Evolutionary conservation across 1,140 invertebrate species (phyloP).

Genomic region (Meloidogyne floridensis): DNA sequence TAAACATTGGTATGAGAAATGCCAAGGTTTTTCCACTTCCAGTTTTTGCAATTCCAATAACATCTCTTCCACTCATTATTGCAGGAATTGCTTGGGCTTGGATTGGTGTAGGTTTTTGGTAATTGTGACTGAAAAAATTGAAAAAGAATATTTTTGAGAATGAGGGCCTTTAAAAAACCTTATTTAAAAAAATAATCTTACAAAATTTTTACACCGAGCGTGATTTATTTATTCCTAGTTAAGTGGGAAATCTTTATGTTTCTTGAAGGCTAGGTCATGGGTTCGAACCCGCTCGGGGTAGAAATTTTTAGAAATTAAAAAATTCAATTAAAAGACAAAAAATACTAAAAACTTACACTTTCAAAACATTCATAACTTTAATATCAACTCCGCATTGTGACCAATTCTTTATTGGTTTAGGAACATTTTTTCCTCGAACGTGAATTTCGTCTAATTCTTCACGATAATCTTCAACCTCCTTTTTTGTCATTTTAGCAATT

Average conservation of each 20-base stretch:
- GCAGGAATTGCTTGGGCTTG: slow-evolving; percentile 96
- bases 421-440: slow-evolving; percentile 79
- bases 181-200: too few relatives aligned
- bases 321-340: slow-evolving; percentile 33
- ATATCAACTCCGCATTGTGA: slow-evolving; percentile 96
- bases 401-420: slow-evolving; percentile 93
- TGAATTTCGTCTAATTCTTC: slow-evolving; percentile 73
- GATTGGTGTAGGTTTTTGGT: slow-evolving; percentile 97
- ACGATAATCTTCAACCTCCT: slow-evolving; percentile 76
- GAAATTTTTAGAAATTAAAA: too few relatives aligned
- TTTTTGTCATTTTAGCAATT: slow-evolving; percentile 83
- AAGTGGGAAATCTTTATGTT: too few relatives aligned
- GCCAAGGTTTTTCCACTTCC: slow-evolving; percentile 98
- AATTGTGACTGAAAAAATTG: too few relatives aligned
- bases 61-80: slow-evolving; percentile 93
- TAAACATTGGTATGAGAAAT: slow-evolving; percentile 97
- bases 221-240: too few relatives aligned
- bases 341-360: slow-evolving; percentile 74
- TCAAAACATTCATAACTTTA: slow-evolving; percentile 93
- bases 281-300: too few relatives aligned
- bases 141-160: too few relatives aligned
- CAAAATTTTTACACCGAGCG: too few relatives aligned
- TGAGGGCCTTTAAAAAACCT: too few relatives aligned
- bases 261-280: too few relatives aligned
- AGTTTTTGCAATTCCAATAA: slow-evolving; percentile 99